A percentile compares a stretch with the other conserved stretches of the same genome.
Conservation (phyloP, 2,888 invertebrate genomes). For the Rhyacophila evoluta region DNA sequence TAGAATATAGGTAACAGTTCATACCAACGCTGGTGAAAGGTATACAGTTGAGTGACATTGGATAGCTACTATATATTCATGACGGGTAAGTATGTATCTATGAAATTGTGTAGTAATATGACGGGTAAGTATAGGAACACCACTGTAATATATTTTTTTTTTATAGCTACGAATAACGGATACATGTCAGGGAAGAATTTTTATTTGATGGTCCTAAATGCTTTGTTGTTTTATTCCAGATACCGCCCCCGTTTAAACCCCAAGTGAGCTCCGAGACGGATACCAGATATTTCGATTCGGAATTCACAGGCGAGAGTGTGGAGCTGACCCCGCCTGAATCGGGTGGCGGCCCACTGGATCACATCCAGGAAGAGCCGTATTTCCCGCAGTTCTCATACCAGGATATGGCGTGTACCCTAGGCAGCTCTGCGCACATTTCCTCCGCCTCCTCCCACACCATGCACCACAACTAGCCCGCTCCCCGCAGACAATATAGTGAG, state of each 20-base stretch:
- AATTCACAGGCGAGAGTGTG: conserved; percentile 97
- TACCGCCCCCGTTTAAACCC: conserved; percentile 94
- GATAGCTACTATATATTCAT: no score
- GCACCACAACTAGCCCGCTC: conserved; percentile 61
- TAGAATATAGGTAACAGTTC: no score
- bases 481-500: background rate
- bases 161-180: no score
- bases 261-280: conserved; percentile 96
- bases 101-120: no score
- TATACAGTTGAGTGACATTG: no score
- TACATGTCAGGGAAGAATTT: no score
- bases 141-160: no score
- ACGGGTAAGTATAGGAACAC: no score
- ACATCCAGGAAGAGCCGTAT: conserved; percentile 78
- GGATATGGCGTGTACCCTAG: conserved; percentile 75
- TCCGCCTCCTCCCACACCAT: conserved; percentile 71
- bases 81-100: no score
- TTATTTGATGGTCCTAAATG: no score
- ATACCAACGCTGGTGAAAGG: no score
- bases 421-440: conserved; percentile 73
- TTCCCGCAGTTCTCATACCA: conserved; percentile 90
- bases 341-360: conserved; percentile 66
- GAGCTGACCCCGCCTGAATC: conserved; percentile 94
- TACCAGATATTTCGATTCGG: conserved; percentile 97
- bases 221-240: conserved; percentile 70